Evolutionary conservation across 2,113 vertebrate genomes (phyloP), one percentile per base, ranked within the genome.

Genomic region (Rhadina sibilatrix): DNA sequence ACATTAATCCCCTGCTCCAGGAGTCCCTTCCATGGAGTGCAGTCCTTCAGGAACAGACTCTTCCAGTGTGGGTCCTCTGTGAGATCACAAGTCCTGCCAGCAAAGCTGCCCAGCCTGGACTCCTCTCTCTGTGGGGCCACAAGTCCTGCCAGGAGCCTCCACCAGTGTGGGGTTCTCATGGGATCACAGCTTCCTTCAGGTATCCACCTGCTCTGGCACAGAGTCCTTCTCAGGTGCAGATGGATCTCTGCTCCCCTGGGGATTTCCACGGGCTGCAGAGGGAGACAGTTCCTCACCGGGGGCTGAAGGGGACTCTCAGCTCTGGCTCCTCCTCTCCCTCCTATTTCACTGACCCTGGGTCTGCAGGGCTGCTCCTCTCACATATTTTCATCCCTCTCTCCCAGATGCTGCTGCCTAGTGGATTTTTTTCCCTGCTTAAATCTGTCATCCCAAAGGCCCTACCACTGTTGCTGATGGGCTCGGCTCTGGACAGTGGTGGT

Each of bases 161-260:
- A 38, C 11, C 20, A 23, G 2, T 4, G 4, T 4, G 8, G 9
- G 15, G 6, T 10, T 56, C 27, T 23, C 40, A 15, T 3, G 8
- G 25, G 15, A 16, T 54, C 14, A 14, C 47, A 68, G 22, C 9
- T 15, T 42, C 19, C 54, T 50, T 56, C 3, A 5, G 6, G 12
- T 22, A 54, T 20, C 6, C 16, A 4, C 19, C 19, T 66, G 7
- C 57, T 72, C 31, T 10, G 5, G 20, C 3, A 13, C 3, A 10
- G n/a, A 22, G 12, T 28, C 17, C 24, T 90, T 12, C 35, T 30
- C 3, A 10, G 40, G 8, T 72, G 53, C 28, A 69, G 25, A 30
- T 40, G 44, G 3, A 33, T 46, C 12, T 85, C 56, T 76, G 37
- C 25, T 64, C 11, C 18, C 7, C 31, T 0, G 1, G 12, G 13